Conservation (phyloP, 2,113 vertebrate species). For the Glaucomys volans region DNA sequence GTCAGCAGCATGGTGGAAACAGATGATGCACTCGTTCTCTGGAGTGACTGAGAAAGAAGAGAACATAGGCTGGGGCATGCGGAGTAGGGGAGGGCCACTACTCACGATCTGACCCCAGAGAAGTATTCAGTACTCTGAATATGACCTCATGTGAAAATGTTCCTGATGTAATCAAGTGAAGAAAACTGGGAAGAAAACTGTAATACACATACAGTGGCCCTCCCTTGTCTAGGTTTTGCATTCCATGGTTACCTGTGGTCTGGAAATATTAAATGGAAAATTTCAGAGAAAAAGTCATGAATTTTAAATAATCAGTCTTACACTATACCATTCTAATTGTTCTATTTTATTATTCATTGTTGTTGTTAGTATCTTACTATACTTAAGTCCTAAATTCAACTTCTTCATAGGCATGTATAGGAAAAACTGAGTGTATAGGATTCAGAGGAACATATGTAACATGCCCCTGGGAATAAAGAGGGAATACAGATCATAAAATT, state of each 20-base stretch:
- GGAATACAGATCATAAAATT: background rate
- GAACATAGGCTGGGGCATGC: fast-evolving
- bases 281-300: background rate
- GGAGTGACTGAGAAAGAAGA: background rate
- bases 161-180: background rate
- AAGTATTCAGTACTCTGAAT: fast-evolving
- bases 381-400: background rate
- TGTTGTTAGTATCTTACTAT: background rate
- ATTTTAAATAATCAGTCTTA: background rate
- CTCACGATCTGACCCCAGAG: background rate
- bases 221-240: no score
- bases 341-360: no score
- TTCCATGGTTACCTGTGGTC: background rate
- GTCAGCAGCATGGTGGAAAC: constrained; percentile 10
- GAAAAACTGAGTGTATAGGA: background rate
- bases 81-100: background rate
- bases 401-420: background rate
- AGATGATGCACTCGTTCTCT: constrained; percentile 65
- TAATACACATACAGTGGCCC: background rate
- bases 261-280: background rate
- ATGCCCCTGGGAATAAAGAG: background rate
- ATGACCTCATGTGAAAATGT: background rate
- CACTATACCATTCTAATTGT: background rate
- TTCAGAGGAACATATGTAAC: background rate
- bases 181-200: background rate